phyloP scores from a whole-genome alignment of 1,140 invertebrate genomes.

The Paraescarpia echinospica region DNA sequence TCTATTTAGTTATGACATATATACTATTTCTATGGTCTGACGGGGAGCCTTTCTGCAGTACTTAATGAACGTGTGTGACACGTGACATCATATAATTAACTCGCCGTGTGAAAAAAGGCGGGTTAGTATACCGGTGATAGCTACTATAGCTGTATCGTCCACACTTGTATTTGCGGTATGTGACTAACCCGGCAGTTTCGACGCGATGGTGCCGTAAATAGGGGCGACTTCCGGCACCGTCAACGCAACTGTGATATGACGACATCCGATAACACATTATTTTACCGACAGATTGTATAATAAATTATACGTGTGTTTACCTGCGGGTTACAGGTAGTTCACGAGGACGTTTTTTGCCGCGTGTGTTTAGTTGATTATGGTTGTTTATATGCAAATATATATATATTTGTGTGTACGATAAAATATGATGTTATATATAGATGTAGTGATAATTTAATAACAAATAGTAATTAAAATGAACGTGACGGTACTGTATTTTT shows the following conservation, averaged over 20 bases:
- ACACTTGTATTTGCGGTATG: neutral
- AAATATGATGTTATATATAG: neutral
- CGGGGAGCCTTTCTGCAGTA: neutral
- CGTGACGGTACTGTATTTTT: neutral
- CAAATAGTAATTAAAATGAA: neutral
- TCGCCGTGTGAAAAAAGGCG: neutral
- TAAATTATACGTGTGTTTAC: neutral
- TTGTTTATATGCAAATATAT: slow-evolving; percentile 2
- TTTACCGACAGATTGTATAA: neutral
- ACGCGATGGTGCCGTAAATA: neutral
- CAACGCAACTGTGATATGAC: neutral
- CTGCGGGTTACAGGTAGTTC: neutral
- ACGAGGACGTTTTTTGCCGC: neutral
- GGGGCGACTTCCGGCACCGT: neutral
- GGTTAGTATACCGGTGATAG: neutral
- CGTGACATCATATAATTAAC: neutral
- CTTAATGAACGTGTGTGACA: neutral
- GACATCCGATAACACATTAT: neutral
- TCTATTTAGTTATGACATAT: neutral
- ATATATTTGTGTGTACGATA: neutral
- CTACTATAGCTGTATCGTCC: neutral
- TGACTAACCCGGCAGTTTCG: neutral
- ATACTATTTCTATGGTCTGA: neutral
- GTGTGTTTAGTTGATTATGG: neutral
- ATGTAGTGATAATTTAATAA: neutral